Base-by-base conservation (phyloP, 2,113 vertebrate genomes). In the Mionectes macconnelli region DNA sequence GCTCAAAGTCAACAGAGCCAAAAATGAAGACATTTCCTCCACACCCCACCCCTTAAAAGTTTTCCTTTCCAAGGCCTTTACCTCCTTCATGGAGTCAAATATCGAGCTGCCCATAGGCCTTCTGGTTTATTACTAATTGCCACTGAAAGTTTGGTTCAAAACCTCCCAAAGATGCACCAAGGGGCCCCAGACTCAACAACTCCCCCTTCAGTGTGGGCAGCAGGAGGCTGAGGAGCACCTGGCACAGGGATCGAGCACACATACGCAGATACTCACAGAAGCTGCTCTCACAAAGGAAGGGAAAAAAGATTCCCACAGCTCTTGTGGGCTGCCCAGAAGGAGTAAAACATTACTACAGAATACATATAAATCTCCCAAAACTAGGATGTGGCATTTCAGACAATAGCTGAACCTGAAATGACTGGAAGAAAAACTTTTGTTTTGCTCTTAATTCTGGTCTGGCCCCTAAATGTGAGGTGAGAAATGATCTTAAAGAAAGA, bases 131-230 rank as follows among this genome's bases (percentile, higher is more conserved):
- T 21, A 39, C 0, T 3, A n/a, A 4, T 17, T 23, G 8, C 13
- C 75, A 68, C 27, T 52, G n/a, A 52, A 30, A 23, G 47, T 5
- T 70, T 39, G 52, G 47, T 17, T 72, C 37, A 62, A 83, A 67
- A 70, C 13, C 27, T 60, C 72, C 33, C 39, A 20, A 35, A 60
- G 60, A 30, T 60, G 30, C 13, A n/a, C 6, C 27, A 24, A 53
- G 19, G 21, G 2, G 4, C 11, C 13, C 22, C 35, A 40, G 31
- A 15, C 13, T 4, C 28, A 74, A 45, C 28, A 73, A 11, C 23
- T 49, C 2, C 0, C 14, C 2, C 42, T n/a, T 49, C 19, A 6
- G 52, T 6, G 19, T 0, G 3, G 60, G 50, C 1, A 6, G 45
- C 18, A 66, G 57, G 80, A 64, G 28, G 19, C 7, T 60, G 57